Evolutionary conservation across 1,140 invertebrate genomes (phyloP).

Genomic region (Mycetomoellerius zeteki): DNA sequence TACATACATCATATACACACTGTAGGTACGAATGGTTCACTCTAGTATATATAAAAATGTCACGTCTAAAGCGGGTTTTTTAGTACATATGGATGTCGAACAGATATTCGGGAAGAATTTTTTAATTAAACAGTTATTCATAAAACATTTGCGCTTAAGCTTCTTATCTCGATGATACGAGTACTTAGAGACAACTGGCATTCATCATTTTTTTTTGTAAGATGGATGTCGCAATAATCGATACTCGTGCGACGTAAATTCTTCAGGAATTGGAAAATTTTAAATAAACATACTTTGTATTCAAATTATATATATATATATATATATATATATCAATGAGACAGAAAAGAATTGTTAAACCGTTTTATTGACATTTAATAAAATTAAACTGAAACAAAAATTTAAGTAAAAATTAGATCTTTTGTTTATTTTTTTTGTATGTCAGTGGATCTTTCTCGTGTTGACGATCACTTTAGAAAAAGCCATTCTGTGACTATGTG

Average conservation of each 20-base stretch:
- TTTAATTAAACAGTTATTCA: conserved; percentile 13
- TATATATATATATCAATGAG: not conserved
- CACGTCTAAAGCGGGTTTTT: conserved; percentile 21
- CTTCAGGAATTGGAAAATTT: not conserved
- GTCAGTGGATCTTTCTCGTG: not conserved
- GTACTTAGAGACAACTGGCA: conserved; percentile 47
- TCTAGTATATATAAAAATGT: conserved; percentile 9
- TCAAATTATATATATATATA: not conserved
- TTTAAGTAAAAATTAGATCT: not conserved
- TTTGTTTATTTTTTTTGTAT: not conserved
- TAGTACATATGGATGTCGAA: not conserved
- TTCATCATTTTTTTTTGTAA: conserved; percentile 1
- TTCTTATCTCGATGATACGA: conserved; percentile 51
- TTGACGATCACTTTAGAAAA: not conserved
- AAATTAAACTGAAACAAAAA: not conserved
- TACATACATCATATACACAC: not conserved
- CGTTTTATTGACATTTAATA: not conserved
- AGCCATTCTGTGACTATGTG: not conserved
- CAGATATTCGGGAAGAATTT: conserved; percentile 4
- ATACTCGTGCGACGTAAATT: not conserved
- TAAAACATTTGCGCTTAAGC: conserved; percentile 12
- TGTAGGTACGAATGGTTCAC: not conserved
- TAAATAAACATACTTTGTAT: not conserved
- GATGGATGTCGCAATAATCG: conserved; percentile 27
- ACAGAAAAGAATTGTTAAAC: not conserved